Conservation (phyloP, 1,140 invertebrate species). For the Atta cephalotes region DNA sequence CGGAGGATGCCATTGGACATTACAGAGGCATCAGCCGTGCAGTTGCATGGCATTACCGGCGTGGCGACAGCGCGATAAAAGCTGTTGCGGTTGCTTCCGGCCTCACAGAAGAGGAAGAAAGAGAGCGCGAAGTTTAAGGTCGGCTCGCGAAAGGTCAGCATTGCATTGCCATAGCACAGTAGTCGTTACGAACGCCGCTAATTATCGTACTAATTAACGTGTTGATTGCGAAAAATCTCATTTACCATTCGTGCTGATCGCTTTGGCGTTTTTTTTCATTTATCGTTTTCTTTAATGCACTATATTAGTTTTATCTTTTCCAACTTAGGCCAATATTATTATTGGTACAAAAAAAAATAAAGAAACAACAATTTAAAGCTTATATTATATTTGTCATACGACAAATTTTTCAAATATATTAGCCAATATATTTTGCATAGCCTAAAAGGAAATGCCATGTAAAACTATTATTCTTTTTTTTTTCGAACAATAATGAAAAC, state of each 20-base stretch:
- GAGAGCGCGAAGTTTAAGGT: slow-evolving; percentile 54
- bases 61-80: slow-evolving; percentile 58
- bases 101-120: slow-evolving; percentile 35
- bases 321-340: neutral
- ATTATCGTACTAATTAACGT: slow-evolving; percentile 80
- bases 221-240: slow-evolving; percentile 66
- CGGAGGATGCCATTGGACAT: slow-evolving; percentile 71
- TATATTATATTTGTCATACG: too few relatives aligned
- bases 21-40: slow-evolving; percentile 53
- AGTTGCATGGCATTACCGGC: slow-evolving; percentile 58
- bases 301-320: neutral
- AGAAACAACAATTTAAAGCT: too few relatives aligned
- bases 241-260: neutral
- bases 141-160: slow-evolving; percentile 64
- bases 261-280: neutral
- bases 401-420: too few relatives aligned
- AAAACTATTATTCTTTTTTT: neutral
- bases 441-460: neutral
- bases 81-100: slow-evolving; percentile 68
- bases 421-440: too few relatives aligned
- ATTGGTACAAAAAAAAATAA: too few relatives aligned
- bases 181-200: slow-evolving; percentile 44
- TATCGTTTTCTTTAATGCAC: neutral
- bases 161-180: slow-evolving; percentile 27
- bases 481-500: neutral